Evolutionary conservation across 1,140 invertebrate species (phyloP).

Genomic region (Heliconius himera): DNA sequence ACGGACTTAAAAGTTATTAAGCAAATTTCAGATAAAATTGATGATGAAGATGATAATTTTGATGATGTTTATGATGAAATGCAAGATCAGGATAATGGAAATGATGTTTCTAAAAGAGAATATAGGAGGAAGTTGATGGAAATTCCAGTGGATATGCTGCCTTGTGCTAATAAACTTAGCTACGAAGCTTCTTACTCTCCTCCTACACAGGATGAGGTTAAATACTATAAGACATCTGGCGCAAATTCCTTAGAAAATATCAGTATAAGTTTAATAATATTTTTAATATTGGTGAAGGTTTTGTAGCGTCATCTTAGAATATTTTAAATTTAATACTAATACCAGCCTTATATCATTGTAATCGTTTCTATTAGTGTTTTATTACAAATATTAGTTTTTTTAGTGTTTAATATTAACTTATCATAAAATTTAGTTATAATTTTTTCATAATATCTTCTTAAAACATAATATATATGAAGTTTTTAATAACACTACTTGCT

Average conservation of each 20-base stretch:
- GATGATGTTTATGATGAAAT: conserved; percentile 69
- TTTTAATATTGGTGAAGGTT: conserved; percentile 36
- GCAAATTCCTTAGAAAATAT: conserved; percentile 27
- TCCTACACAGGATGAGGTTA: conserved; percentile 75
- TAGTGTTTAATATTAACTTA: background rate
- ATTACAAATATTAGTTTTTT: background rate
- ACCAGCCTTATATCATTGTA: background rate
- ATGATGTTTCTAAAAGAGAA: conserved; percentile 58
- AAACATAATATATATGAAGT: too few species aligned
- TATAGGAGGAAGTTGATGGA: conserved; percentile 81
- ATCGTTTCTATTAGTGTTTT: background rate
- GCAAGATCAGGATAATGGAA: conserved; percentile 66
- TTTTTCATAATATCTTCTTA: too few species aligned
- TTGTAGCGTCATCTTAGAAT: conserved; percentile 37
- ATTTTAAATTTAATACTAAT: background rate
- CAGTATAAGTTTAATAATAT: conserved; percentile 29
- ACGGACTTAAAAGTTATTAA: conserved; percentile 47
- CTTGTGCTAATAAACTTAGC: conserved; percentile 84
- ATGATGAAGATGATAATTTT: conserved; percentile 59
- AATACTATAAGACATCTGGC: conserved; percentile 72
- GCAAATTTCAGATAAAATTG: conserved; percentile 54
- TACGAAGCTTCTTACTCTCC: conserved; percentile 81
- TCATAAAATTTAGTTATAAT: too few species aligned
- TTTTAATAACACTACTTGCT: too few species aligned
- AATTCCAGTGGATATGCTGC: conserved; percentile 84